Evolutionary conservation across 2,797 vertebrate species (phyloP).

Genomic region (Hippopotamyrus pictus): DNA sequence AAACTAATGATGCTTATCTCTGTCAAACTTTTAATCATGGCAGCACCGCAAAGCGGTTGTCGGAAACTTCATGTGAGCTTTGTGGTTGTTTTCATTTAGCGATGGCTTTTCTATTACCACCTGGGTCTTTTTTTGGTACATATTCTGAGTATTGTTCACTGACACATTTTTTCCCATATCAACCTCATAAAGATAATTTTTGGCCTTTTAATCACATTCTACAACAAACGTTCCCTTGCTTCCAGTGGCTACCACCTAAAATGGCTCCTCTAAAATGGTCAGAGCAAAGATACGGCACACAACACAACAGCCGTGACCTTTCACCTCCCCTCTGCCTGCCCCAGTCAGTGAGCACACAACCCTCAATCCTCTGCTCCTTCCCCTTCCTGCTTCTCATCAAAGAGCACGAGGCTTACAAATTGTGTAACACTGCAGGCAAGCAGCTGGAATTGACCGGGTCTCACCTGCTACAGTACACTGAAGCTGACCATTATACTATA

Average conservation of each 20-base stretch:
- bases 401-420: background rate
- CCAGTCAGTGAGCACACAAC: background rate
- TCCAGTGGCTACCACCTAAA: background rate
- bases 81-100: background rate
- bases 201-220: background rate
- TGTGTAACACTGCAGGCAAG: background rate
- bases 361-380: background rate
- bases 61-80: background rate
- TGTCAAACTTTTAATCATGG: slow-evolving; percentile 4
- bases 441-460: background rate
- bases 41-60: background rate
- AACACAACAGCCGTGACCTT: background rate
- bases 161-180: background rate
- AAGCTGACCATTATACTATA: background rate
- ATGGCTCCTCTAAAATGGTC: background rate
- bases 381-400: background rate
- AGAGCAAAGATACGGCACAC: background rate
- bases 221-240: background rate
- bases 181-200: background rate
- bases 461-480: background rate
- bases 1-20: slow-evolving; percentile 9
- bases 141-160: background rate
- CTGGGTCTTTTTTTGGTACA: background rate
- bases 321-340: background rate
- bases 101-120: background rate